Percentiles rank a stretch among this genome's conserved stretches.
Conservation (phyloP, 2,797 vertebrate genomes). For the Stomatorhinus walkeri region DNA sequence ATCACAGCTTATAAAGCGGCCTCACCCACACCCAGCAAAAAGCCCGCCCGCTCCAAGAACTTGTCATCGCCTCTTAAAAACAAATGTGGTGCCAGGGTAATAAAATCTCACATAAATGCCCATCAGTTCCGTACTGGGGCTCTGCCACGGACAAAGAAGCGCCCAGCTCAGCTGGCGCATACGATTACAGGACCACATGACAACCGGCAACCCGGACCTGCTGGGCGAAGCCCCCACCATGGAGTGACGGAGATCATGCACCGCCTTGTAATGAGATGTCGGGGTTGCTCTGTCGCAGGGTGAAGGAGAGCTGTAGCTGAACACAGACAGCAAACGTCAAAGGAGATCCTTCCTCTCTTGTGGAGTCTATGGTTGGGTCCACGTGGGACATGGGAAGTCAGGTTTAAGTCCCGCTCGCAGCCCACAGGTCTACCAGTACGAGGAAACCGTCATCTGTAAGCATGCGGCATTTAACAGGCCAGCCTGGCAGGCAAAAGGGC, state of each 20-base stretch:
- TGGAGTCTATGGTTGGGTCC: neutral
- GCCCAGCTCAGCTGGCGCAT: neutral
- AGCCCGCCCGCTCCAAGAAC: conserved; percentile 43
- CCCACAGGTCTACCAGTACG: neutral
- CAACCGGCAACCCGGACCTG: neutral
- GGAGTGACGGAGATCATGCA: neutral
- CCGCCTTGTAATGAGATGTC: neutral
- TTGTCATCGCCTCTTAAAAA: conserved; percentile 50
- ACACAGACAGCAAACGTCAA: neutral
- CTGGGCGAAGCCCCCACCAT: neutral
- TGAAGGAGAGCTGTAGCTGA: neutral
- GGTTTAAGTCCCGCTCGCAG: neutral
- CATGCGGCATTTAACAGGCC: neutral
- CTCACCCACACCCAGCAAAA: conserved; percentile 34
- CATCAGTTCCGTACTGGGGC: conserved; percentile 29
- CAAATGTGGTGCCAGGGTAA: conserved; percentile 53
- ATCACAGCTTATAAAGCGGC: conserved; percentile 56
- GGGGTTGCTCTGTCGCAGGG: neutral
- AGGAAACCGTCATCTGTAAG: neutral
- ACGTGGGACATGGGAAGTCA: neutral
- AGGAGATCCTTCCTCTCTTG: neutral
- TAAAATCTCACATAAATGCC: conserved; percentile 49
- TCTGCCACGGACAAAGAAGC: neutral
- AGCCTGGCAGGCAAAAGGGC: neutral
- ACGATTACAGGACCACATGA: neutral